These are phyloP conservation scores for Drosophila fuyamai DNA, from an alignment of 1,140 invertebrate genomes.

Conservation along the genomic window DNA sequence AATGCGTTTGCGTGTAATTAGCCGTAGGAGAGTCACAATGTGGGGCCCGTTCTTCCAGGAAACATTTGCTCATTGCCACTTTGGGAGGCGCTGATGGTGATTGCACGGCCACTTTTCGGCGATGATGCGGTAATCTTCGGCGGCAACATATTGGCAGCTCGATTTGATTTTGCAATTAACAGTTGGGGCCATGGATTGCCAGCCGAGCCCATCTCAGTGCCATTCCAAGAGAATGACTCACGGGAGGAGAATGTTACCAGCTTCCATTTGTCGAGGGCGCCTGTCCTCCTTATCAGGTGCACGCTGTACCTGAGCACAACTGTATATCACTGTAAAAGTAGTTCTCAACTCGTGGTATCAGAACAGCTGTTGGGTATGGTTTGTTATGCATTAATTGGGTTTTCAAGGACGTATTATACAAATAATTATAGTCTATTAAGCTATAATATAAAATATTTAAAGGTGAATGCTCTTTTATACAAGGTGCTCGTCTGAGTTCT, in stretches of 20 bases:
- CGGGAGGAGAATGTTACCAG: too few species aligned
- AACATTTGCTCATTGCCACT: slow-evolving; percentile 76
- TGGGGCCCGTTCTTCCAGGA: slow-evolving; percentile 69
- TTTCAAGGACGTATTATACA: too few species aligned
- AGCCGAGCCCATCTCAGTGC: slow-evolving; percentile 7
- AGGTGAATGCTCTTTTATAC: too few species aligned
- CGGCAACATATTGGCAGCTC: slow-evolving; percentile 26
- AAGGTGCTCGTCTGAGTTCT: too few species aligned
- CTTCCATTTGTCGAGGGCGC: too few species aligned
- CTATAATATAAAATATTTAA: too few species aligned
- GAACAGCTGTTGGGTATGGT: too few species aligned
- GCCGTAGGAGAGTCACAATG: slow-evolving; percentile 28
- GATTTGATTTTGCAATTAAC: slow-evolving; percentile 79
- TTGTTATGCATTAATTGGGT: too few species aligned
- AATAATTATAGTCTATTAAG: too few species aligned
- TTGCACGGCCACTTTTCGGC: not conserved
- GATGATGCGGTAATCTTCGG: slow-evolving; percentile 72
- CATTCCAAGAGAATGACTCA: too few species aligned
- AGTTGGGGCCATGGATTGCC: slow-evolving; percentile 50
- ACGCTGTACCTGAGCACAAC: not conserved
- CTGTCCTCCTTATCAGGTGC: slow-evolving; percentile 3
- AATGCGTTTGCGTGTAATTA: slow-evolving; percentile 81
- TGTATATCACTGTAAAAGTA: not conserved
- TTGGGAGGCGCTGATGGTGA: slow-evolving; percentile 40
- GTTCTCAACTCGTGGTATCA: too few species aligned